Conservation (phyloP, 2,797 vertebrate species). For the Sitta carolinensis region DNA sequence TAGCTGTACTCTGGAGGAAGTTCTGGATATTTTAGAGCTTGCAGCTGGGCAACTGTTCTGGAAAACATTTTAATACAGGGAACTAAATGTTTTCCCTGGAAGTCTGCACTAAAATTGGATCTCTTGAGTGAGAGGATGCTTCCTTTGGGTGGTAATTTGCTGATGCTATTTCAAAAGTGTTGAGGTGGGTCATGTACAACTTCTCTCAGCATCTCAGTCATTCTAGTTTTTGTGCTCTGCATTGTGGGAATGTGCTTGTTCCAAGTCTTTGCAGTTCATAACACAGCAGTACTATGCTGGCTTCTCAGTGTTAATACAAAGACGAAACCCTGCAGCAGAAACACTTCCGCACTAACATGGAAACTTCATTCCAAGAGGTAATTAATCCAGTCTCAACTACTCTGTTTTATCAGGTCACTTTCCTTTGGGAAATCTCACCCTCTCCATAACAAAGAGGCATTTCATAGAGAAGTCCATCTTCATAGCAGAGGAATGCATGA, state of each 20-base stretch:
- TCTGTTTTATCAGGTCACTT: background rate
- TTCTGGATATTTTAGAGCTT: constrained; percentile 24
- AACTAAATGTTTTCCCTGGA: constrained; percentile 5
- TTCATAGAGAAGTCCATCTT: background rate
- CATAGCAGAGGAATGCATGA: background rate
- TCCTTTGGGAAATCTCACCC: background rate
- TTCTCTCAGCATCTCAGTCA: background rate
- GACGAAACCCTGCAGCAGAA: background rate
- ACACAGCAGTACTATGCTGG: background rate
- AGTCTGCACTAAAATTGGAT: constrained; percentile 1
- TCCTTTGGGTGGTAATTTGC: background rate
- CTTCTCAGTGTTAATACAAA: background rate
- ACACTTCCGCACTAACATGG: background rate
- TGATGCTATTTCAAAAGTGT: constrained; percentile 9
- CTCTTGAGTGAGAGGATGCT: constrained; percentile 4
- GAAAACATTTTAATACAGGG: constrained; percentile 23
- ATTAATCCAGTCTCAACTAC: background rate
- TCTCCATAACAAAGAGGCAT: background rate
- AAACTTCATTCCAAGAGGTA: background rate
- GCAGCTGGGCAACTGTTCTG: constrained; percentile 28
- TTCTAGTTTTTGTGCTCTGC: background rate
- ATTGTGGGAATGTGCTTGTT: background rate
- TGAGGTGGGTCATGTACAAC: background rate
- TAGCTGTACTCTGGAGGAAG: background rate
- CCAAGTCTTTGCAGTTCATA: background rate